Evolutionary conservation across 1,140 invertebrate species (phyloP), one percentile per base, ranked within the genome.

Genomic region (Cylas formicarius): DNA sequence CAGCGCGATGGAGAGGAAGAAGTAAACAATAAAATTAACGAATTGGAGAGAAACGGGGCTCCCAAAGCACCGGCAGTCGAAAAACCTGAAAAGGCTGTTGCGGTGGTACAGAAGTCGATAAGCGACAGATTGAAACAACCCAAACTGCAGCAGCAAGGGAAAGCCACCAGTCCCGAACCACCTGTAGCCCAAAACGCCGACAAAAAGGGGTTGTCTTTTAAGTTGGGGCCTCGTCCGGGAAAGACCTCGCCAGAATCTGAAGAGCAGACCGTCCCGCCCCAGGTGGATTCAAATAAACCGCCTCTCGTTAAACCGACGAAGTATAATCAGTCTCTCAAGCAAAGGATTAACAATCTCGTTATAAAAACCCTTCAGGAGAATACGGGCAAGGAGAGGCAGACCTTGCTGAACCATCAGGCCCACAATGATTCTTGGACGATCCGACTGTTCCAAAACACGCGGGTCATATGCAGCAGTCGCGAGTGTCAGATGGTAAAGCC

Each of bases 281-380:
- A 33, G 40, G 6, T 13, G 8, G 34, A 45, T 2, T 10, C n/a
- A 7, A 20, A n/a, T 10, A 29, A 17, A 14, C 13, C 13, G 14
- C 34, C 21, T n/a, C n/a, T n/a, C 21, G 22, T 11, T 2, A 53
- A 53, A 24, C 42, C 18, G 9, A 39, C 32, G 2, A 53, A 44
- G 8, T 38, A 69, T 9, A 79, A 79, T 60, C 84, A 89, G 69
- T 81, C 78, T 1, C 65, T 91, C 1, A 91, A 90, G 61, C 86
- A 91, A 56, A 73, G 88, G 57, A 84, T 93, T 22, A 91, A 90
- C 65, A 86, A 77, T 37, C 75, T 91, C 54, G 81, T 93, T 0
- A 82, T 90, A 62, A 88, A 90, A 62, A 90, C 87, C 24, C 67
- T 94, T 23, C 88, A 88, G 16, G 87, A 93, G 56, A 94, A 94